Percentiles rank a stretch among this genome's conserved stretches.
These are phyloP conservation scores for Taeniopygia guttata DNA, from an alignment of 2,797 vertebrate genomes.

Conservation along the genomic window DNA sequence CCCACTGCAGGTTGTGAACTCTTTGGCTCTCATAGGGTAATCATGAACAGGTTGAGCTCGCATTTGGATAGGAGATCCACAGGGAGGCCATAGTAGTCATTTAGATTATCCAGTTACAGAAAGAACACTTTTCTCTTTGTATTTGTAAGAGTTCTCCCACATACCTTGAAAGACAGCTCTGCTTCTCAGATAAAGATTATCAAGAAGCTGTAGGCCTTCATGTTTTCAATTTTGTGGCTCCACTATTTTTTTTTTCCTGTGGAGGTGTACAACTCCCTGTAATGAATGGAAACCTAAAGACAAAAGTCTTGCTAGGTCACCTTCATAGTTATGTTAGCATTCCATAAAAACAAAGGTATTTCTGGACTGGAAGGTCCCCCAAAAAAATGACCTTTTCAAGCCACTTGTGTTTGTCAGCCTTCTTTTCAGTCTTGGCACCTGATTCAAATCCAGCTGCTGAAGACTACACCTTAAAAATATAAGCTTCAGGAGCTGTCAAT, in stretches of 20 bases:
- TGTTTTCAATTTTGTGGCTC: neutral
- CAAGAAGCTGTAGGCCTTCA: neutral
- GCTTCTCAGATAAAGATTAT: neutral
- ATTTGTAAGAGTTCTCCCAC: neutral
- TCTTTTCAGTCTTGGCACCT: neutral
- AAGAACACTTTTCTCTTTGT: neutral
- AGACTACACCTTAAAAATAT: neutral
- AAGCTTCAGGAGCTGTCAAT: neutral
- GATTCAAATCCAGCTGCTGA: neutral
- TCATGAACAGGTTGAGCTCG: neutral
- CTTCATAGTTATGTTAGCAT: neutral
- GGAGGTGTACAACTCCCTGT: neutral
- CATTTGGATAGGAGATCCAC: constrained; percentile 43
- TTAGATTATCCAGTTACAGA: neutral
- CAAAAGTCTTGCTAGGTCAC: neutral
- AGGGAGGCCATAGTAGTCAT: neutral
- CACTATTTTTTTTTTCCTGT: neutral
- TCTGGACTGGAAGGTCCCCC: neutral
- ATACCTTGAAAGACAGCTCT: neutral
- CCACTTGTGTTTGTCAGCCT: neutral
- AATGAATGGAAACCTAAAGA: neutral
- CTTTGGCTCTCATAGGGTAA: neutral
- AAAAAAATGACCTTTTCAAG: neutral
- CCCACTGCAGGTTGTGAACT: neutral
- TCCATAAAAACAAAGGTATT: neutral